Conservation (phyloP, 2,797 vertebrate genomes). For the Dendrocincla fuliginosa region DNA sequence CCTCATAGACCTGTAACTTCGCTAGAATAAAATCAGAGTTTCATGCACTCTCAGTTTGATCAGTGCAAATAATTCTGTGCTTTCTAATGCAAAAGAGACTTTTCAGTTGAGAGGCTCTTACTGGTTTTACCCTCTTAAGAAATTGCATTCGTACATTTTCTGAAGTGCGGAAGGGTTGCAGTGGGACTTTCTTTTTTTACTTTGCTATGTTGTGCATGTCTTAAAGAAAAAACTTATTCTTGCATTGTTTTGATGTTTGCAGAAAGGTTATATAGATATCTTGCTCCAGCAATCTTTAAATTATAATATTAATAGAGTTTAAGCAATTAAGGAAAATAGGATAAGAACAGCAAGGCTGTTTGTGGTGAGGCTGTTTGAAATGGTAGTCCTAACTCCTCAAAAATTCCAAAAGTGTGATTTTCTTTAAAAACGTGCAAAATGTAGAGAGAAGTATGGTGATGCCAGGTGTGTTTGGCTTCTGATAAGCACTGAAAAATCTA, state of each 20-base stretch:
- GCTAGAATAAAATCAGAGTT: slow-evolving; percentile 48
- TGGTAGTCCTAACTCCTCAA: not conserved
- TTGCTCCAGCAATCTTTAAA: not conserved
- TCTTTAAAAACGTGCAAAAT: not conserved
- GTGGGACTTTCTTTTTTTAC: not conserved
- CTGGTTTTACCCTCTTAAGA: not conserved
- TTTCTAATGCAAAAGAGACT: slow-evolving; percentile 12
- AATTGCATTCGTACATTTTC: not conserved
- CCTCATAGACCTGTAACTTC: slow-evolving; percentile 30
- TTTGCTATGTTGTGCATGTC: not conserved
- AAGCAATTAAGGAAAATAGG: not conserved
- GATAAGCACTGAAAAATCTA: not conserved
- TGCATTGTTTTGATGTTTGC: not conserved
- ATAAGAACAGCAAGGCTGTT: not conserved
- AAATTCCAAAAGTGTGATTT: not conserved
- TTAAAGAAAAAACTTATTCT: not conserved
- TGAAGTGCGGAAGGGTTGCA: not conserved
- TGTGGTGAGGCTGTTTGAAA: not conserved
- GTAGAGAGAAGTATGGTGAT: not conserved
- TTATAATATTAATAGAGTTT: not conserved
- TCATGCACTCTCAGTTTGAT: slow-evolving; percentile 29
- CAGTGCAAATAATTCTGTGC: slow-evolving; percentile 41
- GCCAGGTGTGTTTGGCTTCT: not conserved
- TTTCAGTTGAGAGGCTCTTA: not conserved
- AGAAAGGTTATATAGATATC: not conserved